phyloP scores from a whole-genome alignment of 2,888 invertebrate genomes.

The Pseudoips prasinana region DNA sequence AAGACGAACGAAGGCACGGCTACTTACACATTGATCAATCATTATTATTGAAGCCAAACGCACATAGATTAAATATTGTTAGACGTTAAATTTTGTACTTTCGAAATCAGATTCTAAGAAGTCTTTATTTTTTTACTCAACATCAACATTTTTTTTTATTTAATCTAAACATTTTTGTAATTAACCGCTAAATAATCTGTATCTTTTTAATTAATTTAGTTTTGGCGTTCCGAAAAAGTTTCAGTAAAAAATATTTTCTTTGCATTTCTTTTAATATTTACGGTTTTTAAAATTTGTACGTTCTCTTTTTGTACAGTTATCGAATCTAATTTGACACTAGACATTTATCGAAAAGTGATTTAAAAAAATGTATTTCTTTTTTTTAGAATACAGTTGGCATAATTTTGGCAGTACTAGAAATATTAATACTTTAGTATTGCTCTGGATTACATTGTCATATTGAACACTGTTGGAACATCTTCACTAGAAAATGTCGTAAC shows the following conservation, averaged over 20 bases:
- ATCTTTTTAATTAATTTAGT: constrained; percentile 71
- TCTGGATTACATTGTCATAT: constrained; percentile 80
- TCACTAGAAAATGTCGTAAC: constrained; percentile 53
- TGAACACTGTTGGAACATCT: constrained; percentile 71
- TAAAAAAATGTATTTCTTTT: constrained; percentile 63
- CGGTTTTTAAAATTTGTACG: constrained; percentile 80
- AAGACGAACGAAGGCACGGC: constrained; percentile 80
- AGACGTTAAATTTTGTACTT: constrained; percentile 79
- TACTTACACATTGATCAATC: constrained; percentile 70
- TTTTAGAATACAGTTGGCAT: constrained; percentile 79
- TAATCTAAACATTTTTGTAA: constrained; percentile 60
- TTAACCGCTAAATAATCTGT: constrained; percentile 79
- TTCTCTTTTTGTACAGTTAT: constrained; percentile 78
- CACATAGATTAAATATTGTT: constrained; percentile 74
- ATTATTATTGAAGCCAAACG: constrained; percentile 73
- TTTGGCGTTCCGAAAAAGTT: constrained; percentile 81
- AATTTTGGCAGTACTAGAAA: constrained; percentile 80
- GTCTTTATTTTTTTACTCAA: constrained; percentile 73
- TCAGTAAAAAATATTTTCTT: constrained; percentile 80
- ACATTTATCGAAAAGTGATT: constrained; percentile 76
- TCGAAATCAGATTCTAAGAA: constrained; percentile 81
- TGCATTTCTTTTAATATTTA: constrained; percentile 66
- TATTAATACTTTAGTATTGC: constrained; percentile 82
- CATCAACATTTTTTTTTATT: constrained; percentile 64
- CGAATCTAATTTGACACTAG: constrained; percentile 82